phyloP scores from a whole-genome alignment of 2,113 vertebrate species.

The Smithornis capensis region DNA sequence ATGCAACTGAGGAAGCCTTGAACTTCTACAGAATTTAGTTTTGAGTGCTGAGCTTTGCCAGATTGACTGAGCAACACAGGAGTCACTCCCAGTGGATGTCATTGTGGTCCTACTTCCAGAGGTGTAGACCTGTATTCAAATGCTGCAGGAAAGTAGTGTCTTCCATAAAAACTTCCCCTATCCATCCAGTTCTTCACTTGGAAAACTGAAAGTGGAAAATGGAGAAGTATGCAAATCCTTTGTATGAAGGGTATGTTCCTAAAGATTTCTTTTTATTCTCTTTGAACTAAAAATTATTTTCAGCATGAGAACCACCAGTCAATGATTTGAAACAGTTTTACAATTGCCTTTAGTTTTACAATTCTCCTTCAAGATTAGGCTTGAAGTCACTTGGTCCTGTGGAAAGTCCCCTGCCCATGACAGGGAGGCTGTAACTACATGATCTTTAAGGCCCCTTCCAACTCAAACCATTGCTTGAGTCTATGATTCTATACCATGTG shows the following conservation, averaged over 20 bases:
- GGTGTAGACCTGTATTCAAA: not conserved
- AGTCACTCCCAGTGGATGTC: not conserved
- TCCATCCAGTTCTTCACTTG: not conserved
- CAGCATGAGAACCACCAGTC: not conserved
- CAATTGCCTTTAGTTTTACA: not conserved
- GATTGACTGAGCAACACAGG: not conserved
- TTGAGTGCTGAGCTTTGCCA: not conserved
- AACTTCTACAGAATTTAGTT: not conserved
- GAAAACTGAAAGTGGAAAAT: not conserved
- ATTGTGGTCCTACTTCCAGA: not conserved
- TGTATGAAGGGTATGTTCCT: not conserved
- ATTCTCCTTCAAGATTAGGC: not conserved
- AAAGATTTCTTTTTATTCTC: not conserved
- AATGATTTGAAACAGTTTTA: not conserved
- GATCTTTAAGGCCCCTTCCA: not conserved
- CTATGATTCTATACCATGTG: fast-evolving
- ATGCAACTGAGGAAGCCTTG: not conserved
- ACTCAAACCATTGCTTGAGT: not conserved
- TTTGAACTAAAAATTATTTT: not conserved
- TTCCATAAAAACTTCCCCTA: not conserved
- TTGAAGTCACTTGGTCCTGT: not conserved
- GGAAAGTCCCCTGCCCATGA: not conserved
- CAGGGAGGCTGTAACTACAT: not conserved
- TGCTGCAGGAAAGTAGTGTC: not conserved
- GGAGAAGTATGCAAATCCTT: not conserved